Percentiles rank a stretch among this genome's conserved stretches.
phyloP scores from a whole-genome alignment of 2,888 invertebrate genomes.

The Cyaniris semiargus region DNA sequence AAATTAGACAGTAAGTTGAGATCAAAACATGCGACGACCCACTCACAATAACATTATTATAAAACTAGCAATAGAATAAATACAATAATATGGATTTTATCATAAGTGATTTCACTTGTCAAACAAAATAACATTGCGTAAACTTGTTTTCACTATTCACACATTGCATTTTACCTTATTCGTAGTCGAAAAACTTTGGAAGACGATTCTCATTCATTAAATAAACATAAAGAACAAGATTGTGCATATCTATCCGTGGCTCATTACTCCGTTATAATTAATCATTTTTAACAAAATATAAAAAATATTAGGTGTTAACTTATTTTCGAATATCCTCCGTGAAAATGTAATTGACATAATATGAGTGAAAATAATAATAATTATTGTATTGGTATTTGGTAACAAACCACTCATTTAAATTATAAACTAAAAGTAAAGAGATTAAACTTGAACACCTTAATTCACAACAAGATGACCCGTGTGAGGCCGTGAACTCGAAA shows the following conservation, averaged over 20 bases:
- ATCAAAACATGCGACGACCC: too few relatives aligned
- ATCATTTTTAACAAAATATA: background rate
- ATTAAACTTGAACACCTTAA: too few relatives aligned
- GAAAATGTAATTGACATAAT: background rate
- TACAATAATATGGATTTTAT: slow-evolving; percentile 54
- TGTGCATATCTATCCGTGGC: background rate
- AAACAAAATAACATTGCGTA: slow-evolving; percentile 72
- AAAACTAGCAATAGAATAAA: background rate
- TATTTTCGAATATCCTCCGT: too few relatives aligned
- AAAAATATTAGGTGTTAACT: too few relatives aligned
- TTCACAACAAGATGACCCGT: too few relatives aligned
- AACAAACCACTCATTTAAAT: background rate
- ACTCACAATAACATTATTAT: background rate
- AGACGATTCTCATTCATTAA: too few relatives aligned
- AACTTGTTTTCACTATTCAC: slow-evolving; percentile 57
- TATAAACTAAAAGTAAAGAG: too few relatives aligned
- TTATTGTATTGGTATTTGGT: background rate
- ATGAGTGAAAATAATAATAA: background rate
- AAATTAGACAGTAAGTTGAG: too few relatives aligned
- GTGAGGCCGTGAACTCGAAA: too few relatives aligned
- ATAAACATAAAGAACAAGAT: too few relatives aligned
- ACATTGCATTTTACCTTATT: slow-evolving; percentile 57
- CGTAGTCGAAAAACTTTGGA: slow-evolving; percentile 39
- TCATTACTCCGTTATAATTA: background rate
- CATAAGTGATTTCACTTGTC: slow-evolving; percentile 71